Conservation (phyloP, 2,888 invertebrate genomes). For the Micoletzkya japonica region DNA sequence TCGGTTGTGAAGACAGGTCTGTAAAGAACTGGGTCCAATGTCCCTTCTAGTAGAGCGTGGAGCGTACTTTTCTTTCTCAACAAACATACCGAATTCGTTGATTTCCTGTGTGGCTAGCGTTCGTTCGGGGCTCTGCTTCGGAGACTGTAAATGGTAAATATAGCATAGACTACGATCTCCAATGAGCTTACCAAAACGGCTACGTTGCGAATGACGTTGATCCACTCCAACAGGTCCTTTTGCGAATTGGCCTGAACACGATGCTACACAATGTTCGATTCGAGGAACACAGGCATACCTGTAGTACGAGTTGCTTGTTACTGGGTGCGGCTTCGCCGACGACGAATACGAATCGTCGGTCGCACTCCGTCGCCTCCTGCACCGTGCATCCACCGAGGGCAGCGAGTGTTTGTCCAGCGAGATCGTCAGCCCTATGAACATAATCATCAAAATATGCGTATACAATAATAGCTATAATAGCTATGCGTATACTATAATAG, state of each 20-base stretch:
- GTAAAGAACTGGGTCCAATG: neutral
- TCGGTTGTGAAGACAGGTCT: slow-evolving; percentile 20
- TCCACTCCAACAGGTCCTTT: slow-evolving; percentile 22
- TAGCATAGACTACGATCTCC: neutral
- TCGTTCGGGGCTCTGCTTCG: neutral
- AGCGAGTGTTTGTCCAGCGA: neutral
- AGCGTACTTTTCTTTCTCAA: neutral
- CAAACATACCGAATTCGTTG: neutral
- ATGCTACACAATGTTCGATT: neutral
- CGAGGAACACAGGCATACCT: neutral
- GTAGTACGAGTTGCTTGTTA: slow-evolving; percentile 14
- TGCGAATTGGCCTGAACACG: slow-evolving; percentile 5
- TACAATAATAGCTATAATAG: too few relatives aligned
- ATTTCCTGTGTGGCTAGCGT: neutral
- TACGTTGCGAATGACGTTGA: slow-evolving; percentile 17
- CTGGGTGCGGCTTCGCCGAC: neutral
- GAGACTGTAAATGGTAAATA: neutral
- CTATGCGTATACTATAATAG: too few relatives aligned
- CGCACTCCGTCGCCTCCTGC: slow-evolving; percentile 15
- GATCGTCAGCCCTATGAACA: slow-evolving; percentile 13
- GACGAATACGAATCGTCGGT: slow-evolving; percentile 23
- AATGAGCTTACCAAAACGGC: neutral
- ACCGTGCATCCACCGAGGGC: slow-evolving; percentile 21
- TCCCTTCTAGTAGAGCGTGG: neutral
- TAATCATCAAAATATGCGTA: too few relatives aligned